Percentiles rank a stretch among this genome's conserved stretches.
These are phyloP conservation scores for Lordiphosa stackelbergi DNA, from an alignment of 1,140 invertebrate species.

Conservation along the genomic window DNA sequence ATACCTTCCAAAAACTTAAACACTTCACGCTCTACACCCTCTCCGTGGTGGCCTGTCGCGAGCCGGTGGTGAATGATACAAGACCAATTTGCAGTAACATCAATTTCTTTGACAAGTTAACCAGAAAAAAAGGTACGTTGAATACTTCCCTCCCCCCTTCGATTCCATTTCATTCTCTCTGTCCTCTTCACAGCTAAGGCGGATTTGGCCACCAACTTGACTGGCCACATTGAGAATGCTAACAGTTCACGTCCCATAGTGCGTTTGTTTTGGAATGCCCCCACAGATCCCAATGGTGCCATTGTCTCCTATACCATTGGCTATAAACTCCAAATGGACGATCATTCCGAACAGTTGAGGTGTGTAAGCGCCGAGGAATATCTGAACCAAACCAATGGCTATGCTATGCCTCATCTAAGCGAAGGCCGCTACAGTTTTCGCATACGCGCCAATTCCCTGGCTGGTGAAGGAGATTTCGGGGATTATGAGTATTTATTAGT, in stretches of 20 bases:
- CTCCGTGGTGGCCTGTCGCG: conserved; percentile 84
- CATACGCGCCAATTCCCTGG: conserved; percentile 87
- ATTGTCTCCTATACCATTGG: conserved; percentile 90
- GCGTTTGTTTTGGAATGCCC: conserved; percentile 86
- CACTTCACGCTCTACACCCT: conserved; percentile 87
- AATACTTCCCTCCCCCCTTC: background rate
- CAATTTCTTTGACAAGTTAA: conserved; percentile 30
- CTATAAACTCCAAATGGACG: conserved; percentile 80
- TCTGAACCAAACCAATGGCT: conserved; percentile 47
- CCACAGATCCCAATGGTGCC: conserved; percentile 89
- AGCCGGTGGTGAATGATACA: conserved; percentile 55
- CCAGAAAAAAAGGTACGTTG: conserved; percentile 48
- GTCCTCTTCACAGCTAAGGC: conserved; percentile 30
- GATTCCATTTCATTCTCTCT: background rate
- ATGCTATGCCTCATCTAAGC: conserved; percentile 79
- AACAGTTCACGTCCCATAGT: conserved; percentile 78
- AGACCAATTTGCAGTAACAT: conserved; percentile 40
- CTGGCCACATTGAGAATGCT: conserved; percentile 14
- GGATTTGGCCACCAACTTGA: conserved; percentile 33
- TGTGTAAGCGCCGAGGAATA: conserved; percentile 77
- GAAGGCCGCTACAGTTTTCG: conserved; percentile 91
- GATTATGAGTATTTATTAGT: conserved; percentile 82
- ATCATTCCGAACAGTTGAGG: conserved; percentile 69
- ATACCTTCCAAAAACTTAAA: conserved; percentile 81
- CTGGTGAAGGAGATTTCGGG: conserved; percentile 86